Evolutionary conservation across 2,797 vertebrate genomes (phyloP).

Genomic region (Coccyzus lansbergi): DNA sequence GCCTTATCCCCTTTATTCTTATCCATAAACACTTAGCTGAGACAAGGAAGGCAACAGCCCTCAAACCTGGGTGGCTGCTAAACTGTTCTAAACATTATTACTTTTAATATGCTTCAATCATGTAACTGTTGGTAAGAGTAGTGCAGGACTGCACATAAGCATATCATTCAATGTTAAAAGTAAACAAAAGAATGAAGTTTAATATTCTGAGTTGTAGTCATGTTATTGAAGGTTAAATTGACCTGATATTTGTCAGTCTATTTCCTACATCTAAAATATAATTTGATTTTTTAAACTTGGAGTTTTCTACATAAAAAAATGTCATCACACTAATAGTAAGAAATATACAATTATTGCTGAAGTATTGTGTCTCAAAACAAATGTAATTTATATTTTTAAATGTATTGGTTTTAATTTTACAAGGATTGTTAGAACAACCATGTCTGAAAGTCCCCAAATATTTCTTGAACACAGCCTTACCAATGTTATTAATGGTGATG

Average conservation of each 20-base stretch:
- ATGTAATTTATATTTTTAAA: not conserved
- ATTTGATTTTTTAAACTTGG: not conserved
- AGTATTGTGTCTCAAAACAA: not conserved
- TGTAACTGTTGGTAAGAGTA: not conserved
- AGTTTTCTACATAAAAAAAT: not conserved
- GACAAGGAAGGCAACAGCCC: not conserved
- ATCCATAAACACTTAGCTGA: not conserved
- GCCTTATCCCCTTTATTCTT: too few species aligned
- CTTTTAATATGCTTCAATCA: not conserved
- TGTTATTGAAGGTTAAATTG: not conserved
- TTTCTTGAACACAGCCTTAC: not conserved
- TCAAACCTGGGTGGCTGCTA: not conserved
- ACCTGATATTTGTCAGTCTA: not conserved
- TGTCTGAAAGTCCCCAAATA: not conserved
- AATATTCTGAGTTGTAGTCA: not conserved
- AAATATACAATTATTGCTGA: not conserved
- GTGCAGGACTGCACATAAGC: not conserved
- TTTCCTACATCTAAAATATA: not conserved
- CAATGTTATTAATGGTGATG: not conserved
- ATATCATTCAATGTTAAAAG: not conserved
- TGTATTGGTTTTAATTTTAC: not conserved
- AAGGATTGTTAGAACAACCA: fast-evolving
- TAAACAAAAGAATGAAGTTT: not conserved
- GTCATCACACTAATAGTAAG: not conserved
- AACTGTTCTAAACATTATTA: not conserved